Conservation (phyloP, 1,140 invertebrate genomes). For the Nautilus pompilius region DNA sequence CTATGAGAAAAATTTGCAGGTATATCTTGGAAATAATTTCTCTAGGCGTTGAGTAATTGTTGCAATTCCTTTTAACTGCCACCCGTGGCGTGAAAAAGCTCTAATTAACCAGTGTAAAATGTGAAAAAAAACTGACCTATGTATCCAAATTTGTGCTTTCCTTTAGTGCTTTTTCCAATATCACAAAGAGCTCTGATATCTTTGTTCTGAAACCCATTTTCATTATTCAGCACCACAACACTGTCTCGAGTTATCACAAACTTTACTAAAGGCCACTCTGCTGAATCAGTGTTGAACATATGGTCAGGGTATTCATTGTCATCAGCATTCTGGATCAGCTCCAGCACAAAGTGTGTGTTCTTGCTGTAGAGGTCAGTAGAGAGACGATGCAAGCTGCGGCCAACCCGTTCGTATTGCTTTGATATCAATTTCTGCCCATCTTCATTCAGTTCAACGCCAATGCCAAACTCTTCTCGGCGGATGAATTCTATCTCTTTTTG, state of each 20-base stretch:
- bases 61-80: too few species aligned
- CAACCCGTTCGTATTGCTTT: constrained; percentile 43
- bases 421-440: constrained; percentile 42
- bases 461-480: constrained; percentile 44
- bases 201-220: constrained; percentile 48
- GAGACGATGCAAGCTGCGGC: constrained; percentile 48
- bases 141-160: constrained; percentile 52
- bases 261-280: constrained; percentile 36
- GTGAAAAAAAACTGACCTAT: constrained; percentile 53
- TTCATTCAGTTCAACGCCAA: constrained; percentile 44
- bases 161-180: constrained; percentile 54
- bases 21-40: too few species aligned
- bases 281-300: constrained; percentile 5
- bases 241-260: constrained; percentile 41
- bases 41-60: too few species aligned
- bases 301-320: constrained; percentile 49
- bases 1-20: too few species aligned
- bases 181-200: constrained; percentile 54
- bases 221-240: constrained; percentile 52
- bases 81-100: too few species aligned
- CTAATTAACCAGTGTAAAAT: too few species aligned
- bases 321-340: constrained; percentile 54
- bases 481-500: constrained; percentile 33
- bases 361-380: constrained; percentile 55
- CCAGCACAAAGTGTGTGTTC: constrained; percentile 55